Evolutionary conservation across 2,797 vertebrate genomes (phyloP).

Genomic region (Lates japonicus): DNA sequence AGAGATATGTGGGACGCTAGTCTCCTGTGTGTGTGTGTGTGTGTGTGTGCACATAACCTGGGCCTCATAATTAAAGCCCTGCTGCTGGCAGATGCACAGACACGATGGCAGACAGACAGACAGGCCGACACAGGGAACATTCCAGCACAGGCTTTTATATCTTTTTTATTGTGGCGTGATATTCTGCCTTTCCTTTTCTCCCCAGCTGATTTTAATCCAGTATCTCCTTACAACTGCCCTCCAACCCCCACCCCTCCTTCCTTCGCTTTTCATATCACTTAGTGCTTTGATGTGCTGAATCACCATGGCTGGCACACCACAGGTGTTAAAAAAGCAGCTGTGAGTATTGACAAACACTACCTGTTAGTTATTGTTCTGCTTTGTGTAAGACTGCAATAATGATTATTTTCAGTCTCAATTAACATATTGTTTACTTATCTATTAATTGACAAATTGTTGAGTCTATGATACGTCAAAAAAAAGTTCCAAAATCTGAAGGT

Average conservation of each 20-base stretch:
- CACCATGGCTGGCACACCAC: constrained; percentile 54
- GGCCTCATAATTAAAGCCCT: constrained; percentile 84
- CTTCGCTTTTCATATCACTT: constrained; percentile 44
- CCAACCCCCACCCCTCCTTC: not conserved
- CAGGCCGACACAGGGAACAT: constrained; percentile 77
- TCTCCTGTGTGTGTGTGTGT: constrained; percentile 56
- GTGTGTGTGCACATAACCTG: constrained; percentile 66
- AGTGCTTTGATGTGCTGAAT: constrained; percentile 70
- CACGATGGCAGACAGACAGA: constrained; percentile 73
- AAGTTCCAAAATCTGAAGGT: not conserved
- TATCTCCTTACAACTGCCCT: constrained; percentile 29
- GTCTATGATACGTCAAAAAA: not conserved
- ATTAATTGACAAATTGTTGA: not conserved
- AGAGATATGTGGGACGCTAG: constrained; percentile 75
- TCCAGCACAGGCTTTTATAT: constrained; percentile 73
- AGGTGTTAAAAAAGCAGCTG: constrained; percentile 63
- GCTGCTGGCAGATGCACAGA: constrained; percentile 80
- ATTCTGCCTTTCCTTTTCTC: constrained; percentile 48
- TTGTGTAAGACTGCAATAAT: not conserved
- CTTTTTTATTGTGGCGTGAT: constrained; percentile 44
- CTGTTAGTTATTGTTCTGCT: constrained; percentile 12
- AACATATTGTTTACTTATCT: not conserved
- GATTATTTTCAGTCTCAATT: not conserved
- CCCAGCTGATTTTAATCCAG: constrained; percentile 60
- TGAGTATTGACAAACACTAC: constrained; percentile 35